Base-by-base conservation (phyloP, 2,113 vertebrate species). In the Eudorcas thomsonii region DNA sequence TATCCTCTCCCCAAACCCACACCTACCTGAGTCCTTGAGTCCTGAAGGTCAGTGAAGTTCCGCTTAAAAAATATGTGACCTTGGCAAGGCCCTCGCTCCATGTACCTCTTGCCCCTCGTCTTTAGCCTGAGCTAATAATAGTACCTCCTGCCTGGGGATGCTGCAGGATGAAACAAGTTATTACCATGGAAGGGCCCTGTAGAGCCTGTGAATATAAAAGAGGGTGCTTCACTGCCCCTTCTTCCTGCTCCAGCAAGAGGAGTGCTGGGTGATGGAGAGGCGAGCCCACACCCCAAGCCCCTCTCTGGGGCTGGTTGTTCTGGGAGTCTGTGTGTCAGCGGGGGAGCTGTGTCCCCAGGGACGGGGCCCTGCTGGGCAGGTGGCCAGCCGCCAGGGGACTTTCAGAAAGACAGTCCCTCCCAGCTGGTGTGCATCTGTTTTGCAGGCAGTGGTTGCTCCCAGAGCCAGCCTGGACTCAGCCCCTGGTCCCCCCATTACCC, bases 401-500 rank as follows among this genome's bases (percentile, higher is more conserved):
- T 62, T n/a, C 39, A 39, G 85, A 57, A 28, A 54, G 64, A 33
- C 0, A 0, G 48, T 54, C 1, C 9, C 52, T 30, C 43, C 78
- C 17, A 14, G 7, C 5, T 10, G 48, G 19, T 25, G 45, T 9
- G 43, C 14, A 9, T n/a, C 7, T 15, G 6, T 36, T 82, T 52
- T 16, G 2, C 6, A 15, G 16, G 23, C 26, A 10, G 30, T 6
- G 3, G 9, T 14, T 1, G 2, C 28, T 17, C 26, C 48, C 55
- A 2, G 7, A 74, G 17, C 82, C 67, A 39, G 60, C 50, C 33
- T 2, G 2, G 39, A 30, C 59, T 16, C 17, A 13, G 62, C 71
- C 67, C 52, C 52, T 13, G 77, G 23, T 26, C 17, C 17, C 83
- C 13, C 1, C 0, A 5, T 90, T 98, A 99, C 99, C 0, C n/a